Evolutionary conservation across 1,140 invertebrate species (phyloP).

Genomic region (Drosophila bipectinata): DNA sequence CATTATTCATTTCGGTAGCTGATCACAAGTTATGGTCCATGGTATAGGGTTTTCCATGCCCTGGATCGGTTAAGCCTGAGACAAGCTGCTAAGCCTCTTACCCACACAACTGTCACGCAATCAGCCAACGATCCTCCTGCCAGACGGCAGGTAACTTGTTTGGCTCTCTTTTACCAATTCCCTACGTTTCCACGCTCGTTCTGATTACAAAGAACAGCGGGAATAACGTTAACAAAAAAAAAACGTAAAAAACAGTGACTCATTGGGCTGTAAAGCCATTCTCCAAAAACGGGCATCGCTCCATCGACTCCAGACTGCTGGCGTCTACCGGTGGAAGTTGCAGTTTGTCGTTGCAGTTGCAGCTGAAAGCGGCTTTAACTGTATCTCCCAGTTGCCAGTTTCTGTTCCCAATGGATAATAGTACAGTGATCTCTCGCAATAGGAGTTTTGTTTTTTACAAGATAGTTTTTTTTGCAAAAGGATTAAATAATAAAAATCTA

Average conservation of each 20-base stretch:
- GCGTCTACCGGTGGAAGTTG: constrained; percentile 53
- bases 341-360: constrained; percentile 39
- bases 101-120: constrained; percentile 75
- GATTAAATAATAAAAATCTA: not conserved
- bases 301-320: constrained; percentile 49
- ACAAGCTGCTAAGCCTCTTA: constrained; percentile 73
- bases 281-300: constrained; percentile 53
- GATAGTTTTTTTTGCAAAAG: not conserved
- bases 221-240: constrained; percentile 26
- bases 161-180: constrained; percentile 64
- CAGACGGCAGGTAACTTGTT: constrained; percentile 66
- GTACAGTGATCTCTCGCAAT: constrained; percentile 8
- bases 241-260: constrained; percentile 56
- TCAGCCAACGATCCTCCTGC: constrained; percentile 32
- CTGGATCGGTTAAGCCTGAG: constrained; percentile 32
- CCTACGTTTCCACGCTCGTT: constrained; percentile 60
- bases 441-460: not conserved
- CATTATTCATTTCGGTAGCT: constrained; percentile 71
- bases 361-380: constrained; percentile 66
- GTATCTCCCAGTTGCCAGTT: constrained; percentile 45
- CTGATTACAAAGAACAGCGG: constrained; percentile 47
- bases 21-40: constrained; percentile 32
- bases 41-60: constrained; percentile 10
- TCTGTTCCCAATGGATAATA: constrained; percentile 41
- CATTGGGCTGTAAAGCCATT: constrained; percentile 53